phyloP scores from a whole-genome alignment of 2,888 invertebrate genomes.

The Pyrrhia umbra region DNA sequence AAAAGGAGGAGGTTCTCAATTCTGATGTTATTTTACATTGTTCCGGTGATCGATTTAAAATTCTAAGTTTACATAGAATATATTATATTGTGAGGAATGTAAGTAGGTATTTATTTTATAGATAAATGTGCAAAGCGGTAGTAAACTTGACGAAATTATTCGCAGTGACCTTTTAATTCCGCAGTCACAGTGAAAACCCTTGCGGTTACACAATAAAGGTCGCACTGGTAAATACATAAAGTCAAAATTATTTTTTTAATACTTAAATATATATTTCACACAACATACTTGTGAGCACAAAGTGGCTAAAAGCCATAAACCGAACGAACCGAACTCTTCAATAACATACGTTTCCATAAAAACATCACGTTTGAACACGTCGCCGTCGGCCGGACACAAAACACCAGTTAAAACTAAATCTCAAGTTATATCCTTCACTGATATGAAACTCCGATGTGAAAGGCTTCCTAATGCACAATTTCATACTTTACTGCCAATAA shows the following conservation, averaged over 20 bases:
- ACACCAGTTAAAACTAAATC: constrained; percentile 84
- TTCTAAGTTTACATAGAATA: no score
- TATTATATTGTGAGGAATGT: no score
- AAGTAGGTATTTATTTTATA: background rate
- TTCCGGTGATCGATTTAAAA: background rate
- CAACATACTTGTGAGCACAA: constrained; percentile 72
- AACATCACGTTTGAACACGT: constrained; percentile 79
- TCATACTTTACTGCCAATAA: constrained; percentile 87
- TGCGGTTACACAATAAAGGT: constrained; percentile 46
- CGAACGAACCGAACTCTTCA: constrained; percentile 73
- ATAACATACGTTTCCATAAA: constrained; percentile 84
- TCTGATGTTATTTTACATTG: background rate
- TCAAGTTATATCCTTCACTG: constrained; percentile 80
- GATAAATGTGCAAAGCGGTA: background rate
- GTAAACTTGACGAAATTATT: background rate
- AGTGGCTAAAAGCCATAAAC: constrained; percentile 83
- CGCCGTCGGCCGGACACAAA: constrained; percentile 78
- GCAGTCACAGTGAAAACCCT: constrained; percentile 38
- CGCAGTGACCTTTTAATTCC: constrained; percentile 15
- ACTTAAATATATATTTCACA: constrained; percentile 34
- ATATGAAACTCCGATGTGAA: constrained; percentile 83
- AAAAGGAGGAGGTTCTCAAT: no score
- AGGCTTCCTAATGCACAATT: constrained; percentile 86
- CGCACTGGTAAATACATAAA: constrained; percentile 24
- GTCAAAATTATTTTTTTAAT: constrained; percentile 30